These are phyloP conservation scores for Sepioteuthis lessoniana DNA, from an alignment of 2,888 invertebrate genomes.

Conservation along the genomic window DNA sequence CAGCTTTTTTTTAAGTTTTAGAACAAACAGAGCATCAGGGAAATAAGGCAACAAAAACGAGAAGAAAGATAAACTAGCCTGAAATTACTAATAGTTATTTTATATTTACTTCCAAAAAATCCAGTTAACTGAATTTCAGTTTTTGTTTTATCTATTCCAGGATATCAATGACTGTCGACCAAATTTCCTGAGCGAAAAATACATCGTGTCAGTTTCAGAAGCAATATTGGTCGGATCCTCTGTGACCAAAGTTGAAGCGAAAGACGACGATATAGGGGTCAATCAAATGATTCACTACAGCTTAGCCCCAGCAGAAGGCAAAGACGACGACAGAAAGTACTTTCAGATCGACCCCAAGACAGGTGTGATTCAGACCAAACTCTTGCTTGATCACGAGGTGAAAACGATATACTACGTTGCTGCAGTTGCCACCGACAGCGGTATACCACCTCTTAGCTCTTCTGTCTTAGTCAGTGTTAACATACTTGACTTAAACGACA, in stretches of 20 bases:
- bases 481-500: slow-evolving; percentile 93
- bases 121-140: neutral
- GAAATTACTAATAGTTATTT: too few relatives aligned
- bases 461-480: slow-evolving; percentile 88
- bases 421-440: slow-evolving; percentile 87
- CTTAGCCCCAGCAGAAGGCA: slow-evolving; percentile 76
- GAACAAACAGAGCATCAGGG: too few relatives aligned
- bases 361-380: slow-evolving; percentile 84
- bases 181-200: slow-evolving; percentile 64
- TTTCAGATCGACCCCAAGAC: slow-evolving; percentile 86
- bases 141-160: slow-evolving; percentile 75
- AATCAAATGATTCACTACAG: slow-evolving; percentile 81
- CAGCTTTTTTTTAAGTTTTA: too few relatives aligned
- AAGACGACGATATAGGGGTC: slow-evolving; percentile 69
- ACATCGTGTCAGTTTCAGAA: slow-evolving; percentile 72
- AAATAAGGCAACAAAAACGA: too few relatives aligned
- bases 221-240: slow-evolving; percentile 70
- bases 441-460: slow-evolving; percentile 86
- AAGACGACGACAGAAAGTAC: slow-evolving; percentile 78
- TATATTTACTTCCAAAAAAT: too few relatives aligned
- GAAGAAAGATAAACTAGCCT: too few relatives aligned
- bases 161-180: slow-evolving; percentile 77
- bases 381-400: slow-evolving; percentile 68
- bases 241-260: slow-evolving; percentile 70
- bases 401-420: slow-evolving; percentile 83